These are phyloP conservation scores for Paguma larvata DNA, from an alignment of 2,797 vertebrate genomes.

Conservation along the genomic window DNA sequence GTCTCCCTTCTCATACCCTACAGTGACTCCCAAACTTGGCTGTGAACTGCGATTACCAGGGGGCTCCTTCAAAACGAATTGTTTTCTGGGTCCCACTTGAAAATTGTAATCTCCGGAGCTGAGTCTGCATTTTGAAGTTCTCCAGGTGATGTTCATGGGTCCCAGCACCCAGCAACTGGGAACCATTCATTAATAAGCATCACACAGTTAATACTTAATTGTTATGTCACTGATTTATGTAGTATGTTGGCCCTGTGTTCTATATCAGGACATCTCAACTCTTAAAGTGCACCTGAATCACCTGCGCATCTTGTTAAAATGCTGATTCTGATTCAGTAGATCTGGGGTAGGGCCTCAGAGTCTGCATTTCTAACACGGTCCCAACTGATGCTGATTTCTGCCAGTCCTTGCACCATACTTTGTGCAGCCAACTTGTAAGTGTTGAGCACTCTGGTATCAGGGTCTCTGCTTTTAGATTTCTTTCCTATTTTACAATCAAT, in stretches of 20 bases:
- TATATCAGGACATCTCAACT: background rate
- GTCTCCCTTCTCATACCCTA: background rate
- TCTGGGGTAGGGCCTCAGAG: background rate
- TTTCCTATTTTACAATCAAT: background rate
- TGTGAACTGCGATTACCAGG: background rate
- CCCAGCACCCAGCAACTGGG: background rate
- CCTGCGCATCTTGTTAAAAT: constrained; percentile 42
- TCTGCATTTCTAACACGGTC: background rate
- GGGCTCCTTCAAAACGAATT: constrained; percentile 17
- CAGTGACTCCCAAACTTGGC: background rate
- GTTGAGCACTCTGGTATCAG: background rate
- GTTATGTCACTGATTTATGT: background rate
- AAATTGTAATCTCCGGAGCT: constrained; percentile 49
- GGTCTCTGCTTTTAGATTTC: background rate
- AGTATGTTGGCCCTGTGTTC: constrained; percentile 4
- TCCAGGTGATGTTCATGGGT: constrained; percentile 38
- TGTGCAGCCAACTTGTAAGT: background rate
- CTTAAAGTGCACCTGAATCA: background rate
- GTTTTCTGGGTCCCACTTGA: constrained; percentile 16
- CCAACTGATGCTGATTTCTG: background rate
- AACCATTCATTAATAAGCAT: constrained; percentile 57
- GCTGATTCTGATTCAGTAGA: background rate
- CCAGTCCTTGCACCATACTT: background rate
- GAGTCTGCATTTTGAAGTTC: constrained; percentile 49
- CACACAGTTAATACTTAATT: constrained; percentile 22